A percentile compares a stretch with the other conserved stretches of the same genome.
Evolutionary conservation across 2,888 invertebrate genomes (phyloP).

Genomic region (Temnothorax ravouxi): DNA sequence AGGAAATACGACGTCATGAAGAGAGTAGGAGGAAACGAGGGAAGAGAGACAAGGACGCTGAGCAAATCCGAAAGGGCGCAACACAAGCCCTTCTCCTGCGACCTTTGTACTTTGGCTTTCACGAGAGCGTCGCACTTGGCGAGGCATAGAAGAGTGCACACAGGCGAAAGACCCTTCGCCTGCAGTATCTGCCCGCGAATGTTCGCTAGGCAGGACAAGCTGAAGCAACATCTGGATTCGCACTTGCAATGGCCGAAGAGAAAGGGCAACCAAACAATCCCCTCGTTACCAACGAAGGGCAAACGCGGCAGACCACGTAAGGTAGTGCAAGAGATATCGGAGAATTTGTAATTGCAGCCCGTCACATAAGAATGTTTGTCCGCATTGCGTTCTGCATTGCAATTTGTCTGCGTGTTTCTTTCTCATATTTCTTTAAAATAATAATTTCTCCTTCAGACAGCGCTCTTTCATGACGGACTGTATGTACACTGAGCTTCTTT

Average conservation of each 20-base stretch:
- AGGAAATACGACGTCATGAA: slow-evolving; percentile 68
- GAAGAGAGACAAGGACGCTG: slow-evolving; percentile 64
- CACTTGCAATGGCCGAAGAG: slow-evolving; percentile 83
- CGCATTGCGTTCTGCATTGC: too few relatives aligned
- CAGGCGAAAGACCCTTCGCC: slow-evolving; percentile 91
- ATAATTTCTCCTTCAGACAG: background rate
- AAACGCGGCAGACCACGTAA: slow-evolving; percentile 84
- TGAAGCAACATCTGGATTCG: slow-evolving; percentile 89
- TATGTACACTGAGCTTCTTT: slow-evolving; percentile 1
- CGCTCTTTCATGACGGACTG: slow-evolving; percentile 15
- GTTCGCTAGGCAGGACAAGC: slow-evolving; percentile 91
- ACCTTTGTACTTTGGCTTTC: slow-evolving; percentile 87
- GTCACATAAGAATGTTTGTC: background rate
- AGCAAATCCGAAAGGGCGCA: slow-evolving; percentile 79
- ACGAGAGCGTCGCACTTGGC: slow-evolving; percentile 91
- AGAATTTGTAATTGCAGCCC: slow-evolving; percentile 4
- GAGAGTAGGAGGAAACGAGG: slow-evolving; percentile 58
- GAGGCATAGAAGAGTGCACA: slow-evolving; percentile 91
- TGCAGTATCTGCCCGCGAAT: slow-evolving; percentile 91
- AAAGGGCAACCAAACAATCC: slow-evolving; percentile 65
- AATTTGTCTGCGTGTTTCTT: background rate
- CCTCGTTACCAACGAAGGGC: slow-evolving; percentile 75
- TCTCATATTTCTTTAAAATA: background rate
- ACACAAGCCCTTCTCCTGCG: slow-evolving; percentile 84
- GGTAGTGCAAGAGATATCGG: slow-evolving; percentile 61